Evolutionary conservation across 2,888 invertebrate genomes (phyloP), one percentile per base, ranked within the genome.

Genomic region (Chalcis sispes): DNA sequence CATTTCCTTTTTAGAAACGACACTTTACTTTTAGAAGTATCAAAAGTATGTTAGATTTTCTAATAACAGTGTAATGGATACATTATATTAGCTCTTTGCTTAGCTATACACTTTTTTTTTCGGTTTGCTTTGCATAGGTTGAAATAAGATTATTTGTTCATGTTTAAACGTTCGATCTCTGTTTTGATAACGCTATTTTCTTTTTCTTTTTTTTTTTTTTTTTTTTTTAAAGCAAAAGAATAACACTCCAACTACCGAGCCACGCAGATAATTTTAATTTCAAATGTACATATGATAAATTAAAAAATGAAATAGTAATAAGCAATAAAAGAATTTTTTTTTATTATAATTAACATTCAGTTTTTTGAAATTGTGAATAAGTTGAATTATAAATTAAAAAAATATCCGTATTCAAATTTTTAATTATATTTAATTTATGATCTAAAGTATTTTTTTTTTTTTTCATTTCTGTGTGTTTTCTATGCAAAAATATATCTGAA

Each of bases 41-140:
- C 20, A 32, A 46, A 59, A 54, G 48, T 23, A 46, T 74, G 42
- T 74, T 74, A 69, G 56, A 69, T 56, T 74, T 61, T 69, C 74
- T 69, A 74, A 74, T 67, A 25, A 66, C 42, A 20, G 40, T 62
- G 74, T 46, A 74, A 74, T 56, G 74, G 74, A 74, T 74, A 67
- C 23, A 56, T 58, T 59, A 65, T 42, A 56, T 25, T 46, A 61
- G 36, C 56, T 72, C 64, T 72, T 72, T 50, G 46, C 70, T 69
- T 71, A 62, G 18, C 25, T 40, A 56, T 56, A 75, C 18, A 56
- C 69, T 64, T 52, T 23, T 54, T 62, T 59, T n/a, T 50, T 2
- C 4, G 46, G 50, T 65, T 58, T 52, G n/a, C 29, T 65, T 65
- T 48, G 46, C 46, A 23, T 65, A 27, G 27, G 42, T 42, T 23